Conservation (phyloP, 2,797 vertebrate species). For the Moxostoma hubbsi region DNA sequence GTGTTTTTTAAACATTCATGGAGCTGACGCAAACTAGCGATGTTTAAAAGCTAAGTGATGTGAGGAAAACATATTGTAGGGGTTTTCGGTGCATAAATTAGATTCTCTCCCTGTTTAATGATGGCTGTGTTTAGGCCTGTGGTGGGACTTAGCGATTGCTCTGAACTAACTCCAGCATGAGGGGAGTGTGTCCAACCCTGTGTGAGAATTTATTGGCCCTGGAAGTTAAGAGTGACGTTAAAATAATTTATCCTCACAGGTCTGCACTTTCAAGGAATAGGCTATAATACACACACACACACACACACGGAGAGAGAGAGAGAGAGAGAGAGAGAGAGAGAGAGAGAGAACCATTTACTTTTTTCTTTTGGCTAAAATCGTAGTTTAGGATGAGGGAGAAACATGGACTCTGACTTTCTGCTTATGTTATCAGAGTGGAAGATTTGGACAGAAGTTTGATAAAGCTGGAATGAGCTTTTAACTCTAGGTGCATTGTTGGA, state of each 20-base stretch:
- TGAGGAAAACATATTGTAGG: constrained; percentile 33
- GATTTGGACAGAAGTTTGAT: not conserved
- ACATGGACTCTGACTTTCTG: not conserved
- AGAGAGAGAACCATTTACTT: no score
- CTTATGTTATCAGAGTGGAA: not conserved
- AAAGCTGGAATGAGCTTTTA: not conserved
- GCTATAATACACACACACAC: constrained; percentile 1
- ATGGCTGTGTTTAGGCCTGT: constrained; percentile 62
- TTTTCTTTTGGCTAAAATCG: not conserved
- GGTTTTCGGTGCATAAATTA: constrained; percentile 52
- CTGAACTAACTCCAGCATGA: constrained; percentile 58
- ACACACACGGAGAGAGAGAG: not conserved
- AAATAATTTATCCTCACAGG: constrained; percentile 25
- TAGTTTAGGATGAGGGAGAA: constrained; percentile 13
- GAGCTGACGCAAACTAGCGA: constrained; percentile 42
- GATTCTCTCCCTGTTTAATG: constrained; percentile 55
- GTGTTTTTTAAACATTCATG: constrained; percentile 19
- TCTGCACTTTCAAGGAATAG: constrained; percentile 7
- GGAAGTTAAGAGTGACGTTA: constrained; percentile 2
- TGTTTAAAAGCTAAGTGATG: constrained; percentile 56
- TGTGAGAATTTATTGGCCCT: constrained; percentile 29
- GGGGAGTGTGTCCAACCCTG: constrained; percentile 3
- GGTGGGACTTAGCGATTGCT: constrained; percentile 57
- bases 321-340: no score
- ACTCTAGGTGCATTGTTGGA: not conserved